Conservation (phyloP, 1,140 invertebrate genomes). For the Drosophila pandora region DNA sequence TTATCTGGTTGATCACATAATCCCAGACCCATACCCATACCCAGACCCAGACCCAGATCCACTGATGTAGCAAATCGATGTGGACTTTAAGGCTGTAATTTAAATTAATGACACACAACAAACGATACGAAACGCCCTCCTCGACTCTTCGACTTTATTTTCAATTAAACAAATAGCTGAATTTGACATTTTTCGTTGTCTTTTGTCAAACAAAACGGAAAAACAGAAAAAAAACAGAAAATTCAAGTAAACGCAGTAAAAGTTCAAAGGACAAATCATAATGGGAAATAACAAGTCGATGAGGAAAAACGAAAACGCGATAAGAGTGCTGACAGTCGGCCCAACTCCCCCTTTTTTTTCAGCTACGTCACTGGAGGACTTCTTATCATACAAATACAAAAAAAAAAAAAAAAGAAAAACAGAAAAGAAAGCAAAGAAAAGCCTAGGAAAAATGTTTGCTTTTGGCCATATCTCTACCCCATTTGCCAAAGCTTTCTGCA, state of each 20-base stretch:
- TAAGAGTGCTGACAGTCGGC: constrained; percentile 55
- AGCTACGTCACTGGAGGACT: constrained; percentile 21
- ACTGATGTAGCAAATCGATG: constrained; percentile 46
- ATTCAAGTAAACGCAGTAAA: constrained; percentile 1
- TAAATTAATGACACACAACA: constrained; percentile 76
- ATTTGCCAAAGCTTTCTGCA: background rate
- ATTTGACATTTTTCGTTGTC: constrained; percentile 72
- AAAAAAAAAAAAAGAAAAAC: background rate
- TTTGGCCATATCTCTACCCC: constrained; percentile 7
- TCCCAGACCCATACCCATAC: constrained; percentile 5
- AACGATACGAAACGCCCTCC: constrained; percentile 52
- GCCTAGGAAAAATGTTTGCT: constrained; percentile 66
- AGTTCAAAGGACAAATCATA: constrained; percentile 76
- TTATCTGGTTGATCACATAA: constrained; percentile 43
- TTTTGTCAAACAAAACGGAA: background rate
- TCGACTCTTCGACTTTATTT: constrained; percentile 40
- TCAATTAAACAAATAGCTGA: constrained; percentile 82
- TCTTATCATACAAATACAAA: constrained; percentile 45
- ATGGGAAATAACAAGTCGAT: constrained; percentile 64
- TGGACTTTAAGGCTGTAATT: constrained; percentile 49
- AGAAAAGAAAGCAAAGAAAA: constrained; percentile 21
- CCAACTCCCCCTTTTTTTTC: background rate
- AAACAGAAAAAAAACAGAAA: no score
- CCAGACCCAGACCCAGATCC: constrained; percentile 9
- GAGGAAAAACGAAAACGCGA: constrained; percentile 42